phyloP scores from a whole-genome alignment of 2,113 vertebrate species.

The Dermatemys mawii region DNA sequence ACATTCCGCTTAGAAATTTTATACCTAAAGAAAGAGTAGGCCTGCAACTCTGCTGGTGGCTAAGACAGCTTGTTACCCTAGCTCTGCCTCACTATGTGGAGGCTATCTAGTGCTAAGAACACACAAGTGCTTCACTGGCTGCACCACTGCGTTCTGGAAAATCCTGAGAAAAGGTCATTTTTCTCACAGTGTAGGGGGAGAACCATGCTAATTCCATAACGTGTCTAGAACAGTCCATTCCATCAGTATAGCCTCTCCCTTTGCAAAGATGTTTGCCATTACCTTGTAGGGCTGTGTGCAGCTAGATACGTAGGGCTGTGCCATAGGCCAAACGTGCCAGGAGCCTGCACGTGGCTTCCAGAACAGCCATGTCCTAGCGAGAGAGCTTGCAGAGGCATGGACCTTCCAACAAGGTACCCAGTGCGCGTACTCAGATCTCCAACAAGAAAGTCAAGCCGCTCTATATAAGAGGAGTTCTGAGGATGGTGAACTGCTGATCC shows the following conservation, averaged over 20 bases:
- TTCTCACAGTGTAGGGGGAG: slow-evolving; percentile 4
- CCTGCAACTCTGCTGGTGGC: too few species aligned
- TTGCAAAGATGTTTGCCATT: slow-evolving; percentile 69
- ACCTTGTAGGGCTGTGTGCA: slow-evolving; percentile 61
- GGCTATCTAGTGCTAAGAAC: too few species aligned
- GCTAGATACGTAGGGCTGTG: not conserved
- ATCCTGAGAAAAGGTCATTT: too few species aligned
- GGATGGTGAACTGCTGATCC: slow-evolving; percentile 69
- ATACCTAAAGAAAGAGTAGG: too few species aligned
- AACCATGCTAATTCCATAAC: slow-evolving; percentile 49
- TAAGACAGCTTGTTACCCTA: too few species aligned
- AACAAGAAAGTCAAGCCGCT: slow-evolving; percentile 63
- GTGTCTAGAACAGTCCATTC: slow-evolving; percentile 73
- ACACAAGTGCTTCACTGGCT: too few species aligned
- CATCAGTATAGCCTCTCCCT: slow-evolving; percentile 66
- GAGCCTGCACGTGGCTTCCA: slow-evolving; percentile 60
- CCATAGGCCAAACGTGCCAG: not conserved
- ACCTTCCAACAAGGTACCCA: slow-evolving; percentile 70
- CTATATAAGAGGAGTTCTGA: slow-evolving; percentile 63
- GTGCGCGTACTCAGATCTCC: not conserved
- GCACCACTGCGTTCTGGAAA: too few species aligned
- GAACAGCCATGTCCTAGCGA: slow-evolving; percentile 43
- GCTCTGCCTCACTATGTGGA: too few species aligned
- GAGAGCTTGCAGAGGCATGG: slow-evolving; percentile 35
- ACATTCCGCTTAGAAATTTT: too few species aligned